A percentile compares a stretch with the other conserved stretches of the same genome.
Conservation (phyloP, 2,888 invertebrate species). For the Dynastes tityus region DNA sequence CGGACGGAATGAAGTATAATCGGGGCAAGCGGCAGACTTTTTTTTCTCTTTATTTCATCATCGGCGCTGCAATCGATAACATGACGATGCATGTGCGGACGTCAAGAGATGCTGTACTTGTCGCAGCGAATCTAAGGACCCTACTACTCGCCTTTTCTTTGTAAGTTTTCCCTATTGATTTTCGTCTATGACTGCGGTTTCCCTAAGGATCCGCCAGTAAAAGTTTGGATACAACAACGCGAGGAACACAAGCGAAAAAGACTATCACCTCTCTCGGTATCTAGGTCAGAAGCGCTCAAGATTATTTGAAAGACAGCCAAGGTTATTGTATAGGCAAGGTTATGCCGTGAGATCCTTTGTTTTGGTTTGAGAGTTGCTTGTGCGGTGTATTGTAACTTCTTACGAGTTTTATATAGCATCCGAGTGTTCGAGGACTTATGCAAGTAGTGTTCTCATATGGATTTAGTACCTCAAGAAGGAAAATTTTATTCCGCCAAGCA, state of each 20-base stretch:
- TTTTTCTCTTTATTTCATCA: neutral
- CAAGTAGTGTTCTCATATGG: no score
- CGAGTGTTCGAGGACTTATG: no score
- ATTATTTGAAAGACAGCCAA: slow-evolving; percentile 23
- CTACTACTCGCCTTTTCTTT: neutral
- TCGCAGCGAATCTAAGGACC: neutral
- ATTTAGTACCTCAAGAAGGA: no score
- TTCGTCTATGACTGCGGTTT: slow-evolving; percentile 17
- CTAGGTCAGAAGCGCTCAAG: slow-evolving; percentile 26
- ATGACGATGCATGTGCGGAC: no score
- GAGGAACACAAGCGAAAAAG: slow-evolving; percentile 1
- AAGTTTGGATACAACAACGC: neutral
- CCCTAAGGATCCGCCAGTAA: slow-evolving; percentile 20
- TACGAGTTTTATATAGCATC: neutral
- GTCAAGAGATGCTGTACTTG: neutral
- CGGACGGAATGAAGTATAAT: slow-evolving; percentile 6
- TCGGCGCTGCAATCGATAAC: neutral
- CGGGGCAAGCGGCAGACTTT: neutral
- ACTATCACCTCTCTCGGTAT: neutral
- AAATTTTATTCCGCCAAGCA: no score
- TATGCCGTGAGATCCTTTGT: neutral
- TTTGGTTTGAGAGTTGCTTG: neutral
- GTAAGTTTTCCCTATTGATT: slow-evolving; percentile 28
- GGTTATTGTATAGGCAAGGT: slow-evolving; percentile 23
- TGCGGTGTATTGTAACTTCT: neutral